Evolutionary conservation across 2,888 invertebrate species (phyloP), one percentile per base, ranked within the genome.

Genomic region (Craniophora ligustri): DNA sequence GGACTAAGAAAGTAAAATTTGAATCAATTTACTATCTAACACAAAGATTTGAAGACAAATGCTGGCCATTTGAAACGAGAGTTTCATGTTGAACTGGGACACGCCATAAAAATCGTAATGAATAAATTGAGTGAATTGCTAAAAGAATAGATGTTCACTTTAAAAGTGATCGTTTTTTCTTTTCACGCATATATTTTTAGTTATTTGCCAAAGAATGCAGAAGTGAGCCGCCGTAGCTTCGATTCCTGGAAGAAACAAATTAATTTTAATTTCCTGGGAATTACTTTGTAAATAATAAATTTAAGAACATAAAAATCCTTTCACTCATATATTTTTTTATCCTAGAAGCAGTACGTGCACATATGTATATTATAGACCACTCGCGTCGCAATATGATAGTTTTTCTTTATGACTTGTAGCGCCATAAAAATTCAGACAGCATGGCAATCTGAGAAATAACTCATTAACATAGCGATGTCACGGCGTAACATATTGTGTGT

Each of bases 111-210:
- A 76, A 67, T 72, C 61, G 56, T 70, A 67, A 77, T 81, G 78
- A 84, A 82, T 84, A 83, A 79, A 81, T 83, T 80, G 79, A 47
- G 16, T 13, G 42, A 18, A 49, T 48, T 40, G 40, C 31, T 41
- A 26, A 38, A 64, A 68, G 31, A 54, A 56, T 63, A 44, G 46
- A 39, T 21, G 42, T 49, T 61, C 39, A 49, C 51, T 79, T 76
- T 68, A 67, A 74, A 70, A 72, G 60, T 66, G 62, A 48, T 46
- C 44, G 67, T 67, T 63, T 77, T 79, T 71, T 71, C 65, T 72
- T 78, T 74, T 76, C 44, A 71, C 73, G 63, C 67, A 75, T 70
- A 78, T 78, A 72, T 75, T 65, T 68, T 67, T 48, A 67, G 67
- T 66, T 68, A 69, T 74, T 73, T 68, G 68, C 71, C 69, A 67